A percentile compares a stretch with the other conserved stretches of the same genome.
Evolutionary conservation across 2,888 invertebrate genomes (phyloP).

Genomic region (Mesorhabditis spiculigera): DNA sequence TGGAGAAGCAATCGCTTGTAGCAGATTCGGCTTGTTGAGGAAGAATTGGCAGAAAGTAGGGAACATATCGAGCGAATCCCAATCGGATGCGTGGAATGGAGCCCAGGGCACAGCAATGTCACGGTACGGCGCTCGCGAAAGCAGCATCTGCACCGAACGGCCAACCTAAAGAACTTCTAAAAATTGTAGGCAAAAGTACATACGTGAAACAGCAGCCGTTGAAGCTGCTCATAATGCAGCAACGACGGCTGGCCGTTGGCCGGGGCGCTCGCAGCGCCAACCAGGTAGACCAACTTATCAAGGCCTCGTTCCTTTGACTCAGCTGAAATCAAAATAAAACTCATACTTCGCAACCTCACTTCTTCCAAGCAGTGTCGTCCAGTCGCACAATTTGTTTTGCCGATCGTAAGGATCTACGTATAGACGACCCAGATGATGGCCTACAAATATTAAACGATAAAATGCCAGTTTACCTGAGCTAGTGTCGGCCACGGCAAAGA

Average conservation of each 20-base stretch:
- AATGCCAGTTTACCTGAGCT: constrained; percentile 28
- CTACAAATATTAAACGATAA: neutral
- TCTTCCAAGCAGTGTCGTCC: constrained; percentile 50
- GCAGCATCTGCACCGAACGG: constrained; percentile 77
- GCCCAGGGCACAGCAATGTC: constrained; percentile 50
- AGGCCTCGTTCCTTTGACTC: constrained; percentile 41
- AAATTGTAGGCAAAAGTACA: constrained; percentile 7
- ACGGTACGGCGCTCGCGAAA: constrained; percentile 77
- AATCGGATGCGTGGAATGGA: constrained; percentile 69
- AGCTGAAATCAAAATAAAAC: constrained; percentile 27
- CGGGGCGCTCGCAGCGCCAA: constrained; percentile 48
- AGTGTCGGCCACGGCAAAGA: constrained; percentile 47
- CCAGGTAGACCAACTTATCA: constrained; percentile 54
- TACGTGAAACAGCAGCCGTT: constrained; percentile 47
- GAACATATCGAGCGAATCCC: constrained; percentile 84
- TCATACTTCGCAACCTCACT: constrained; percentile 24
- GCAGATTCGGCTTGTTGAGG: constrained; percentile 50
- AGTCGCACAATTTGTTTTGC: constrained; percentile 45
- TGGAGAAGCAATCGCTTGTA: constrained; percentile 44
- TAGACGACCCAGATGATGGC: constrained; percentile 40
- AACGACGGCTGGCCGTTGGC: constrained; percentile 31
- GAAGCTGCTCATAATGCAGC: constrained; percentile 50
- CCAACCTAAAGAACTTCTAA: constrained; percentile 71
- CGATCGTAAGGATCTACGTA: constrained; percentile 56
- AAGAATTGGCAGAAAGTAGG: constrained; percentile 71